A percentile compares a stretch with the other conserved stretches of the same genome.
Evolutionary conservation across 1,140 invertebrate species (phyloP).

Genomic region (Ctenoplectra terminalis): DNA sequence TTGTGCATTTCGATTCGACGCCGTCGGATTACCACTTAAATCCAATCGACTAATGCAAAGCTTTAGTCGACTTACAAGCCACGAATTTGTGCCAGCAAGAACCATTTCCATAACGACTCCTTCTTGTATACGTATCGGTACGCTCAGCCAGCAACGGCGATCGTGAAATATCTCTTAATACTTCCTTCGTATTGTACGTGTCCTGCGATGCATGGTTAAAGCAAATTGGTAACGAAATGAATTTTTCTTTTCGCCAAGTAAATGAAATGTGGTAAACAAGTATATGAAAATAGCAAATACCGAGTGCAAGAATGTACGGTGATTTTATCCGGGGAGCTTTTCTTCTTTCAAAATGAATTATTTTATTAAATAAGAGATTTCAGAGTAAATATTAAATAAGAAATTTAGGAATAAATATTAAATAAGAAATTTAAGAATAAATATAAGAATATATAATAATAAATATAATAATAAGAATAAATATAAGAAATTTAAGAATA

Average conservation of each 20-base stretch:
- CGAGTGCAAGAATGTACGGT: too few relatives aligned
- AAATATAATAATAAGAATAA: too few relatives aligned
- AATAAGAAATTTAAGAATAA: too few relatives aligned
- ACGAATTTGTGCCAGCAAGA: neutral
- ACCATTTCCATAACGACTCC: conserved; percentile 3
- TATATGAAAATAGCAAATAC: too few relatives aligned
- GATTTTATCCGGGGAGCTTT: too few relatives aligned
- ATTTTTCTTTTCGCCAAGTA: neutral
- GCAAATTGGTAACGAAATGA: neutral
- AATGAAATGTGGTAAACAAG: neutral
- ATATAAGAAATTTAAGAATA: too few relatives aligned
- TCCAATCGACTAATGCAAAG: neutral
- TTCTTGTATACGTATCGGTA: neutral
- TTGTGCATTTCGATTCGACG: neutral
- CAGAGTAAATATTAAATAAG: too few relatives aligned
- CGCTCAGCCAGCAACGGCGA: neutral
- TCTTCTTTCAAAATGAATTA: too few relatives aligned
- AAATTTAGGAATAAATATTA: too few relatives aligned
- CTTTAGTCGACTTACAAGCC: neutral
- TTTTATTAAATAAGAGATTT: too few relatives aligned
- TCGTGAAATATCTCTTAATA: neutral
- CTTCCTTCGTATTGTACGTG: neutral
- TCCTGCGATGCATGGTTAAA: neutral
- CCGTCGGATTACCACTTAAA: neutral
- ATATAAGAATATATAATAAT: too few relatives aligned